These are phyloP conservation scores for Spisula subtruncata DNA, from an alignment of 2,888 invertebrate species.

Conservation along the genomic window DNA sequence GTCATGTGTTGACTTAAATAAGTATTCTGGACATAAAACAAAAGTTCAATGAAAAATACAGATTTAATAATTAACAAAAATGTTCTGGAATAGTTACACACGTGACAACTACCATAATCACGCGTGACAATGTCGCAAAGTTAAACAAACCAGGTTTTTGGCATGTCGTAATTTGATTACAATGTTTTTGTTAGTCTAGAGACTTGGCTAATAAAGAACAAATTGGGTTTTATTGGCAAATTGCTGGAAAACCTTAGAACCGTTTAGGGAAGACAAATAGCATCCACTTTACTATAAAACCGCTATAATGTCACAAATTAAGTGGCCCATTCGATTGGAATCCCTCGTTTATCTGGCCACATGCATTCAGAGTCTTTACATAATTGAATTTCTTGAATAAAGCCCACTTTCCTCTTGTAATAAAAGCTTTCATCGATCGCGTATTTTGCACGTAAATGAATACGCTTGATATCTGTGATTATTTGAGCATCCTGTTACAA, in stretches of 20 bases:
- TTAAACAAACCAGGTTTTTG: background rate
- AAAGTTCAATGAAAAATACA: too few species aligned
- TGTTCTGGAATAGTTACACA: background rate
- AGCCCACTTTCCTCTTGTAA: slow-evolving; percentile 17
- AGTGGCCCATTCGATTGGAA: slow-evolving; percentile 17
- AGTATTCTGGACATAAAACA: too few species aligned
- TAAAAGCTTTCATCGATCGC: slow-evolving; percentile 42
- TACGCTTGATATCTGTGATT: background rate
- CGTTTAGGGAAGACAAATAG: slow-evolving; percentile 3
- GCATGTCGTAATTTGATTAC: slow-evolving; percentile 20
- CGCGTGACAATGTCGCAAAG: background rate
- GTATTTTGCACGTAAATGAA: background rate
- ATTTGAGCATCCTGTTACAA: background rate
- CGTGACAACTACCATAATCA: background rate
- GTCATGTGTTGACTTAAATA: too few species aligned
- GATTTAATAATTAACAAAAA: too few species aligned
- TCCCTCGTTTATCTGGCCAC: background rate
- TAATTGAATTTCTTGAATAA: slow-evolving; percentile 46
- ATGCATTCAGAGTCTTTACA: slow-evolving; percentile 42
- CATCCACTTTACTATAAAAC: background rate
- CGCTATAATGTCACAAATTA: slow-evolving; percentile 37
- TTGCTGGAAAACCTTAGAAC: background rate
- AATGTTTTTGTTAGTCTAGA: background rate
- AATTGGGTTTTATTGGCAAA: slow-evolving; percentile 17
- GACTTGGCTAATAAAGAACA: background rate